These are phyloP conservation scores for Amazona ochrocephala DNA, from an alignment of 2,797 vertebrate species.

Conservation along the genomic window DNA sequence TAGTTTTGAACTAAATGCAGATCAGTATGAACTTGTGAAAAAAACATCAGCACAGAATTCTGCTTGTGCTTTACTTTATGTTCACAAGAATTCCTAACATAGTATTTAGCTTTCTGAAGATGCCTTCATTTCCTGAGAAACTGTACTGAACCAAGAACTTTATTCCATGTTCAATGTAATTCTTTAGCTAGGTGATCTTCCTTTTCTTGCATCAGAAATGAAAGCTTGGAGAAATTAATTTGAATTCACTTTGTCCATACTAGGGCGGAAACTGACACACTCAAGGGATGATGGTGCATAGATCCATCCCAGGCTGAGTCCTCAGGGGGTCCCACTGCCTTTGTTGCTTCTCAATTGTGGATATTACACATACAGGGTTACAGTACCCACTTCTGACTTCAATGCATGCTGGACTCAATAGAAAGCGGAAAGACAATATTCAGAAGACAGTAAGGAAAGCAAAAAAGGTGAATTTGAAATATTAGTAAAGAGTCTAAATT, in stretches of 20 bases:
- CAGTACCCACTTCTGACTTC: neutral
- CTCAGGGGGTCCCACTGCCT: fast-evolving
- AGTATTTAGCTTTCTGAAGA: neutral
- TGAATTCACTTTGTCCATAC: neutral
- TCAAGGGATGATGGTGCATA: neutral
- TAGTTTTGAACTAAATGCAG: neutral
- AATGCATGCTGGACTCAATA: neutral
- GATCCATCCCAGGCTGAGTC: neutral
- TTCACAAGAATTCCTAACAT: neutral
- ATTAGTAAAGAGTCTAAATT: neutral
- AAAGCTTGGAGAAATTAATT: neutral
- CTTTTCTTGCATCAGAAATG: neutral
- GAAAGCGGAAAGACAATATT: neutral
- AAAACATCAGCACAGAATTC: neutral
- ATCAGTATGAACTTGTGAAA: neutral
- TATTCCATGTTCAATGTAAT: neutral
- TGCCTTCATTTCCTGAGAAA: neutral
- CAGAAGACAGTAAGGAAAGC: neutral
- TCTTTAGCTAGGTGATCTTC: neutral
- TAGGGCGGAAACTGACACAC: neutral
- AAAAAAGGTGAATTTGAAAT: neutral
- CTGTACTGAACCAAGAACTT: neutral
- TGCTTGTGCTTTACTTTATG: neutral
- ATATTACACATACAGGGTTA: neutral
- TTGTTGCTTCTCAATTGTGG: neutral